Evolutionary conservation across 2,888 invertebrate species (phyloP).

Genomic region (Byasa hedistus): DNA sequence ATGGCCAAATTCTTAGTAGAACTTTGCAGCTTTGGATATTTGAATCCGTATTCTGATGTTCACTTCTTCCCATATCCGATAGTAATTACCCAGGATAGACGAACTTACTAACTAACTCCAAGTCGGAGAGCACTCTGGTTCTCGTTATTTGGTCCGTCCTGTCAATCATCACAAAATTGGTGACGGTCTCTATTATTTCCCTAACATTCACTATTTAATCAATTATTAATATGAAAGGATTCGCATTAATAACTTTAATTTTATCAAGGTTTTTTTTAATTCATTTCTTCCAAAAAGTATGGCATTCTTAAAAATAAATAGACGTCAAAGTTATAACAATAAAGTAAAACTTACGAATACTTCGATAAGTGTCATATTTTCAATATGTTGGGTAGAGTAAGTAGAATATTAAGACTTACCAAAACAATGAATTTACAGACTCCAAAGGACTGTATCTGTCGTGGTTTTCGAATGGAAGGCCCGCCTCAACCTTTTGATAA

Average conservation of each 20-base stretch:
- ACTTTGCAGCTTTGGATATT: no score
- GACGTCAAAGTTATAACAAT: background rate
- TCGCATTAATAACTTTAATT: background rate
- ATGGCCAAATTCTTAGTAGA: no score
- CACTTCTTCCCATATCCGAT: no score
- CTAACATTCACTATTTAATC: no score
- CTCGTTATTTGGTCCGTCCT: no score
- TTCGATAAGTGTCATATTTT: background rate
- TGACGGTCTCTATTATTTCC: no score
- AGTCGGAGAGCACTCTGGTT: no score
- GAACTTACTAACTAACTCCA: no score
- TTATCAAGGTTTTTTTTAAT: background rate
- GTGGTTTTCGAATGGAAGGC: slow-evolving; percentile 37
- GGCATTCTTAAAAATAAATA: background rate
- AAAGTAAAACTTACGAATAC: background rate
- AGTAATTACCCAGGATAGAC: no score
- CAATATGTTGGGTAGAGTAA: background rate
- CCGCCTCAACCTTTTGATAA: slow-evolving; percentile 62
- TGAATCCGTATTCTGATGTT: no score
- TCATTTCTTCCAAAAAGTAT: background rate
- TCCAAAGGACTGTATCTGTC: slow-evolving; percentile 2
- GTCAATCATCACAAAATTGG: no score
- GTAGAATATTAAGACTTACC: background rate
- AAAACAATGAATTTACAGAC: slow-evolving; percentile 3
- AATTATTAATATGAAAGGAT: no score